Base-by-base conservation (phyloP, 2,113 vertebrate species). In the Seriola aureovittata region DNA sequence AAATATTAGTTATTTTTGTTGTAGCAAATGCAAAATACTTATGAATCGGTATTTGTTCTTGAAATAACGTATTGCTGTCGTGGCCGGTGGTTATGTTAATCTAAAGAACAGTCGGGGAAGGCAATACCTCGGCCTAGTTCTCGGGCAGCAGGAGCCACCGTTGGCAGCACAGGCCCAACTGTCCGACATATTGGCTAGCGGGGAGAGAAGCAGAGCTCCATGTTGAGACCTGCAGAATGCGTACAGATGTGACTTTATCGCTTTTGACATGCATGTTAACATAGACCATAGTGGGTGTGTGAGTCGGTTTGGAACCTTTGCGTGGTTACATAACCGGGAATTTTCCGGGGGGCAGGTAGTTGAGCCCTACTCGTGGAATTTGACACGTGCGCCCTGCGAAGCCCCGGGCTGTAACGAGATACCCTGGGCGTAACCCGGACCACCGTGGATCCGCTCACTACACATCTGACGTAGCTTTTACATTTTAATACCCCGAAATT, bases 181-280 rank as follows among this genome's bases (percentile, higher is more conserved):
- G 75, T 58, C 85, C 78, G 92, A 93, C 90, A 92, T 92, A 7
- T 92, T 91, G 75, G 79, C 75, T 74, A 75, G 46, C 65, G 6
- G 23, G 23, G 40, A 52, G 58, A 5, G 55, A 58, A 29, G 71
- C 48, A 3, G 48, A 77, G 68, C 81, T 46, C 78, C 92, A 86
- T 86, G 70, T 81, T 86, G 81, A 42, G 21, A 57, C 4, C 17
- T 32, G 11, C 11, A 2, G 13, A 54, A 29, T 4, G 13, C 17
- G 21, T 52, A 0, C 19, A 17, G 2, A 46, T 5, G 16, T 21
- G 5, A 8, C 19, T 32, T 16, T 34, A 36, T 5, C 0, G 8
- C 4, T 16, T 25, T 42, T 34, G 0, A 13, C 11, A 6, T 1
- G 0, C 0, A 4, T 0, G 3, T 10, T 23, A 13, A 40, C 0